Evolutionary conservation across 30 jellyfish, hydroid and myxozoan genomes (phyloP).

Genomic region (Aurelia aurita complex sp. Pacific): DNA sequence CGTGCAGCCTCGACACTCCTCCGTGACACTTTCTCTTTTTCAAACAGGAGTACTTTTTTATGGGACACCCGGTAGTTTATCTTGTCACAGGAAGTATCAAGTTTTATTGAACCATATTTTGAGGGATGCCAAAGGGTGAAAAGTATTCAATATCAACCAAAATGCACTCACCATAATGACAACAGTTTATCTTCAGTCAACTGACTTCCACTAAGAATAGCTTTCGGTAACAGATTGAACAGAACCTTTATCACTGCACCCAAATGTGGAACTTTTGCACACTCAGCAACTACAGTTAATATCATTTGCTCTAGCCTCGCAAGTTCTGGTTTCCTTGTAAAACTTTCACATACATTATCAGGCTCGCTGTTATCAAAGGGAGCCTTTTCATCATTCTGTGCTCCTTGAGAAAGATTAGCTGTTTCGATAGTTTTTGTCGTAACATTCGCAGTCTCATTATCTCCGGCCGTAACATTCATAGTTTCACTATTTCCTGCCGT

Average conservation of each 20-base stretch:
- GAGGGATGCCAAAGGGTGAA: no score
- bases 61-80: no score
- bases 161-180: constrained; percentile 48
- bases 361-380: not conserved
- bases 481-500: not conserved
- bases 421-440: not conserved
- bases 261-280: constrained; percentile 46
- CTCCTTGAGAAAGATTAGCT: not conserved
- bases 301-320: constrained; percentile 25
- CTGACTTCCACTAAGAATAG: constrained; percentile 24
- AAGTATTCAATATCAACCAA: not conserved
- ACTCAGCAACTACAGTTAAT: constrained; percentile 17
- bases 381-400: not conserved
- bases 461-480: not conserved
- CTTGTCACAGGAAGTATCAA: no score
- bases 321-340: constrained; percentile 23
- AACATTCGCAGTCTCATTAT: not conserved
- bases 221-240: constrained; percentile 36
- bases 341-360: not conserved
- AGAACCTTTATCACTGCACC: constrained; percentile 23
- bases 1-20: no score
- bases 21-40: no score
- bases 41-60: no score
- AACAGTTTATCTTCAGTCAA: not conserved
- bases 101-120: no score